Conservation (phyloP, 2,888 invertebrate species). For the Beris morrisii region DNA sequence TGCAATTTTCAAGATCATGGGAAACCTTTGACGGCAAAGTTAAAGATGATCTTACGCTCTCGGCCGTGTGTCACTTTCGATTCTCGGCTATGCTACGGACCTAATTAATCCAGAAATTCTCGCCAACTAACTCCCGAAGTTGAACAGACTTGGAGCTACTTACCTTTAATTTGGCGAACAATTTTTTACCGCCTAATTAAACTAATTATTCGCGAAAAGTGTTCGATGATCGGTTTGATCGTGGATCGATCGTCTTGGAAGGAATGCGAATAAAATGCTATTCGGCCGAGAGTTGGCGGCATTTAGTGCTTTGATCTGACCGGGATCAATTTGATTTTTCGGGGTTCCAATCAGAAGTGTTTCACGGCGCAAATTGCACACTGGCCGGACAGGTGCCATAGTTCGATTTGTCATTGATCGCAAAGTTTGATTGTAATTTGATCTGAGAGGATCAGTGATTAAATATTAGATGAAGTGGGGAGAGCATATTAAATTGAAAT, state of each 20-base stretch:
- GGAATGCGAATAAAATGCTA: slow-evolving; percentile 21
- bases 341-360: background rate
- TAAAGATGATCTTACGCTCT: background rate
- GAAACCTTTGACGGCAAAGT: slow-evolving; percentile 1
- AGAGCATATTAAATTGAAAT: too few species aligned
- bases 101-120: slow-evolving; percentile 25
- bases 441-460: too few species aligned
- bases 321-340: background rate
- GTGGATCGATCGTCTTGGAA: slow-evolving; percentile 28
- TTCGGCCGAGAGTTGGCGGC: slow-evolving; percentile 18
- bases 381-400: too few species aligned
- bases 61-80: background rate
- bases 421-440: too few species aligned
- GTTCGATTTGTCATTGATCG: too few species aligned
- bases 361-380: too few species aligned
- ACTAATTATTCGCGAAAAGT: slow-evolving; percentile 28
- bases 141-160: background rate
- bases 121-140: background rate
- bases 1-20: slow-evolving; percentile 19
- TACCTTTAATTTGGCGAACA: slow-evolving; percentile 14
- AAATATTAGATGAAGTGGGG: too few species aligned
- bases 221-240: slow-evolving; percentile 30
- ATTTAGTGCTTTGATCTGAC: slow-evolving; percentile 13
- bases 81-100: background rate
- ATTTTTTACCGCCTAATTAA: slow-evolving; percentile 24